Evolutionary conservation across 92 coral and sea anemone species (phyloP), one percentile per base, ranked within the genome.

Genomic region (Siderastrea siderea): DNA sequence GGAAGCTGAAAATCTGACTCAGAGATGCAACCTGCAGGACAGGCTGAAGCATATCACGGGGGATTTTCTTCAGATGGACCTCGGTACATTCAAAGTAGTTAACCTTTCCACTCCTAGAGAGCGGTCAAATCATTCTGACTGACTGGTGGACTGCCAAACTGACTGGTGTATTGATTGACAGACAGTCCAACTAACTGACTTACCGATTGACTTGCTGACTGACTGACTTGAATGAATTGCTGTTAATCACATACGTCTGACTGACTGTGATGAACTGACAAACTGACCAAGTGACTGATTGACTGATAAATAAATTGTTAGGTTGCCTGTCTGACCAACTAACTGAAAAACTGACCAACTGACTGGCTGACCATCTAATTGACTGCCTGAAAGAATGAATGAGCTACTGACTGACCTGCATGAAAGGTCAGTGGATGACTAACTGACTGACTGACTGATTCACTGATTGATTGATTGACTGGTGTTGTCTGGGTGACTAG

Each of bases 1-100:
- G 45, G 90, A 88, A 9, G 98, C 91, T 4, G 59, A 76, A 61
- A 92, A 88, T 61, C 80, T 95, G 57, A 95, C 93, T 6, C 67
- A 77, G 71, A 92, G 98, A 66, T 95, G 98, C 63, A 95, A 93
- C 3, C 78, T 95, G 8, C 86, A 78, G 52, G 83, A 86, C 45
- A 93, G 85, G 71, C 11, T 95, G 16, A 81, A 68, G 1, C 98
- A 90, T 65, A 47, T 75, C 15, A 68, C 90, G 12, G 96, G 95
- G n/a, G 94, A 95, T 85, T 75, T 95, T 16, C 88, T 95, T 4
- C 80, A 93, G 62, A 71, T 80, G 4, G 94, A 95, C 61, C 49
- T 91, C 44, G 90, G 95, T 94, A 54, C 63, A 95, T 83, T 52
- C 14, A 7, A 38, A 43, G 10, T 26, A 26, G 38, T 26, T 26